Conservation (phyloP, 2,113 vertebrate species). For the Neomonachus schauinslandi region DNA sequence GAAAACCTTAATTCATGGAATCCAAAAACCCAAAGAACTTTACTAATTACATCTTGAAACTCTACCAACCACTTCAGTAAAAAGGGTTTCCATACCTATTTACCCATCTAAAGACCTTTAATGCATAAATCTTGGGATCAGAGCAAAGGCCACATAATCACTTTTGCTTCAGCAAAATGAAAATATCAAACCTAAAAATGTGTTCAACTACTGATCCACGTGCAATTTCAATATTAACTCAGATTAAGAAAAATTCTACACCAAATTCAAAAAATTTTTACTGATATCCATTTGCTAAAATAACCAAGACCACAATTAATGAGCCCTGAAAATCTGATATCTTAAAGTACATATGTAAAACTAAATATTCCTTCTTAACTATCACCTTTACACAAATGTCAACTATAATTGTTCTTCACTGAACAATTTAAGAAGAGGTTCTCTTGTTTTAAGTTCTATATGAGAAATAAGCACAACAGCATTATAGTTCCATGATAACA, state of each 20-base stretch:
- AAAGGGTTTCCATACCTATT: neutral
- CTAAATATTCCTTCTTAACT: neutral
- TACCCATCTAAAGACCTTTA: neutral
- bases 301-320: neutral
- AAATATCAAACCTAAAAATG: neutral
- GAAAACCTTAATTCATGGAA: neutral
- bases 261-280: neutral
- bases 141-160: neutral
- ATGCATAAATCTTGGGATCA: neutral
- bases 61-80: neutral
- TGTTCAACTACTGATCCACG: neutral
- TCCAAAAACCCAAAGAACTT: neutral
- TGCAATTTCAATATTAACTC: neutral
- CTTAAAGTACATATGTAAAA: neutral
- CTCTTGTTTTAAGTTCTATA: neutral
- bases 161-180: neutral
- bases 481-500: neutral
- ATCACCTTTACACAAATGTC: neutral
- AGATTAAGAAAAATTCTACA: neutral
- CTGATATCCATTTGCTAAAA: neutral
- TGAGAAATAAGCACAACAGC: neutral
- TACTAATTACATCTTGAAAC: neutral
- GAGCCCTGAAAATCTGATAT: neutral
- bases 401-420: neutral
- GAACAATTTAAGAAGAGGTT: neutral